Conservation (phyloP, 2,888 invertebrate genomes). For the Celastrina argiolus region DNA sequence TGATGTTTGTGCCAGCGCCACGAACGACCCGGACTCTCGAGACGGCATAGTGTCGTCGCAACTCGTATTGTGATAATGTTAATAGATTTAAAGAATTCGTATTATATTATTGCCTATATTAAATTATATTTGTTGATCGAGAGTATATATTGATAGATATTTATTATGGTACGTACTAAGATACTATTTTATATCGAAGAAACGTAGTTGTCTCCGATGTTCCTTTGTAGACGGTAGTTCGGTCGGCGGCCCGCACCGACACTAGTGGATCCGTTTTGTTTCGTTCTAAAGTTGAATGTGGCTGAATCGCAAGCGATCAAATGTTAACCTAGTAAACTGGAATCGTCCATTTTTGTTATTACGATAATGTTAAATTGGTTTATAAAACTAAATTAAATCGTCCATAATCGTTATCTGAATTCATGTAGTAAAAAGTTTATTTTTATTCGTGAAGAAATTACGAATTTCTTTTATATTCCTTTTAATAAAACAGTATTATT, state of each 20-base stretch:
- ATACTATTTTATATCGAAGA: slow-evolving; percentile 55
- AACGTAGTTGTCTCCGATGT: slow-evolving; percentile 47
- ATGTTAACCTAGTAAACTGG: slow-evolving; percentile 4
- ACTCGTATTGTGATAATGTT: slow-evolving; percentile 67
- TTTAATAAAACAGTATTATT: not conserved
- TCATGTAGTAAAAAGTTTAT: not conserved
- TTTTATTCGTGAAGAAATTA: not conserved
- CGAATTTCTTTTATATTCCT: not conserved
- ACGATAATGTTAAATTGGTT: slow-evolving; percentile 5
- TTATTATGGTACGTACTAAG: slow-evolving; percentile 61
- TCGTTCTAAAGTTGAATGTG: not conserved
- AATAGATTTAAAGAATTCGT: slow-evolving; percentile 58
- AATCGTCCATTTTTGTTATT: slow-evolving; percentile 20
- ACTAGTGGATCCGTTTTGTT: slow-evolving; percentile 6
- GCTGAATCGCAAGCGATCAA: not conserved
- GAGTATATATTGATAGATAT: slow-evolving; percentile 71
- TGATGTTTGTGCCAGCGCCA: slow-evolving; percentile 46
- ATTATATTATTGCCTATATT: slow-evolving; percentile 64
- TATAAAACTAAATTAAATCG: not conserved
- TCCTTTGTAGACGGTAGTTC: slow-evolving; percentile 46
- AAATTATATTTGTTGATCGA: slow-evolving; percentile 71
- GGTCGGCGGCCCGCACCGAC: slow-evolving; percentile 30
- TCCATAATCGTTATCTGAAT: slow-evolving; percentile 18
- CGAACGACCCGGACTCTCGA: slow-evolving; percentile 49
- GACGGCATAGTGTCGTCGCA: slow-evolving; percentile 58